A percentile compares a stretch with the other conserved stretches of the same genome.
Evolutionary conservation across 2,113 vertebrate species (phyloP).

Genomic region (Platysternon megacephalum): DNA sequence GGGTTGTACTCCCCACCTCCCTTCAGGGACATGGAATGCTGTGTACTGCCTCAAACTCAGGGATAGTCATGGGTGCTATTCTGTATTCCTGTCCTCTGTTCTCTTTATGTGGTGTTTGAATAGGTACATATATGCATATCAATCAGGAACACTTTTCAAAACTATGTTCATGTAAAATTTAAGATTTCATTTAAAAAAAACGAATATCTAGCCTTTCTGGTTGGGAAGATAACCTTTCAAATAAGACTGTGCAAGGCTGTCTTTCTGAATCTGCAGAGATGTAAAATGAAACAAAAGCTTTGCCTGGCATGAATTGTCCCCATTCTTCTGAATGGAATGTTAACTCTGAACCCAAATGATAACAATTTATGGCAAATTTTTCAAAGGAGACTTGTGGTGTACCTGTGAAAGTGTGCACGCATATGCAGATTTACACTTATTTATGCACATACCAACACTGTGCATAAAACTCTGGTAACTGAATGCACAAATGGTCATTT

Average conservation of each 20-base stretch:
- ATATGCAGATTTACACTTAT: slow-evolving; percentile 40
- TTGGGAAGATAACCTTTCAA: neutral
- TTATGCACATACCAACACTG: slow-evolving; percentile 8
- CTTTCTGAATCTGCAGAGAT: neutral
- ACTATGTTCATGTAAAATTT: neutral
- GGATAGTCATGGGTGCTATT: neutral
- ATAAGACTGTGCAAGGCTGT: neutral
- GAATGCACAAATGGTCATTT: slow-evolving; percentile 3
- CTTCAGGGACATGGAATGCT: neutral
- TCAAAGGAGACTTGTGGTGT: neutral
- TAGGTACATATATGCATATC: neutral
- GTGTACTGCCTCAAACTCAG: neutral
- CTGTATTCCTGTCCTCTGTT: neutral
- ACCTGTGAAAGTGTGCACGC: slow-evolving; percentile 18
- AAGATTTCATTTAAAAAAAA: neutral
- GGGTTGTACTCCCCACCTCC: neutral
- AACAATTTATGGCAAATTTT: neutral
- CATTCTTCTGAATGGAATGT: neutral
- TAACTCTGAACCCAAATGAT: neutral
- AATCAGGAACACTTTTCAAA: neutral
- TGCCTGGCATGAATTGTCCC: neutral
- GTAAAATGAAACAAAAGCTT: neutral
- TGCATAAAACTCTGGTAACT: slow-evolving; percentile 41
- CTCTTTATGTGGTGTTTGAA: neutral
- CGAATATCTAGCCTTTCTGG: neutral